Evolutionary conservation across 2,888 invertebrate species (phyloP).

Genomic region (Bedellia somnulentella): DNA sequence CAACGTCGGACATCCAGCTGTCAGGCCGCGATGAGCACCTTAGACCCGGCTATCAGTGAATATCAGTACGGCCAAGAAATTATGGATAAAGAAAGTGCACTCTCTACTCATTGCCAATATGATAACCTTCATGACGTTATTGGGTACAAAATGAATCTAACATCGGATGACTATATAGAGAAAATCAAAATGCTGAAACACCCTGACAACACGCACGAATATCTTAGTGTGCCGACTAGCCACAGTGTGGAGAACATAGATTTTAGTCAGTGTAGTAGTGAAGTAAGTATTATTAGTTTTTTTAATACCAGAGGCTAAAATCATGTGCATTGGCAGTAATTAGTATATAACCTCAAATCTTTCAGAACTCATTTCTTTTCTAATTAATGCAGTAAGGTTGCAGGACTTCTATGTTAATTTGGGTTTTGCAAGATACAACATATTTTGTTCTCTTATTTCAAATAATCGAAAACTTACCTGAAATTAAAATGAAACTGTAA

Average conservation of each 20-base stretch:
- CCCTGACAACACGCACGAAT: slow-evolving; percentile 18
- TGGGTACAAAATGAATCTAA: slow-evolving; percentile 25
- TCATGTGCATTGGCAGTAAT: too few species aligned
- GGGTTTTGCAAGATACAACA: too few species aligned
- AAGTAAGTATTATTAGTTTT: slow-evolving; percentile 19
- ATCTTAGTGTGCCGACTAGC: slow-evolving; percentile 23
- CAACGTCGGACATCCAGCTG: slow-evolving; percentile 44
- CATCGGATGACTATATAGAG: slow-evolving; percentile 44
- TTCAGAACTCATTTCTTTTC: not conserved
- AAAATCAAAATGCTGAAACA: slow-evolving; percentile 21
- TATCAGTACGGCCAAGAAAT: slow-evolving; percentile 26
- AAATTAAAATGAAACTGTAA: too few species aligned
- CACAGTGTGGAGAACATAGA: slow-evolving; percentile 36
- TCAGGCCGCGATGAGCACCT: slow-evolving; percentile 26
- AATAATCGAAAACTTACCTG: too few species aligned
- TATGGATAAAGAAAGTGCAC: slow-evolving; percentile 11
- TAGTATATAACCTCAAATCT: not conserved
- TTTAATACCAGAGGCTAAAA: not conserved
- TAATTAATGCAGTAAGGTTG: too few species aligned
- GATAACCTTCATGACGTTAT: slow-evolving; percentile 15
- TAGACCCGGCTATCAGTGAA: slow-evolving; percentile 25
- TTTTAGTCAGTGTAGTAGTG: slow-evolving; percentile 29
- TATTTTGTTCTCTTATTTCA: too few species aligned
- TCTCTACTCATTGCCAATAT: not conserved
- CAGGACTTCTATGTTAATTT: too few species aligned